Evolutionary conservation across 2,797 vertebrate genomes (phyloP), one percentile per base, ranked within the genome.

Genomic region (Carcharodon carcharias): DNA sequence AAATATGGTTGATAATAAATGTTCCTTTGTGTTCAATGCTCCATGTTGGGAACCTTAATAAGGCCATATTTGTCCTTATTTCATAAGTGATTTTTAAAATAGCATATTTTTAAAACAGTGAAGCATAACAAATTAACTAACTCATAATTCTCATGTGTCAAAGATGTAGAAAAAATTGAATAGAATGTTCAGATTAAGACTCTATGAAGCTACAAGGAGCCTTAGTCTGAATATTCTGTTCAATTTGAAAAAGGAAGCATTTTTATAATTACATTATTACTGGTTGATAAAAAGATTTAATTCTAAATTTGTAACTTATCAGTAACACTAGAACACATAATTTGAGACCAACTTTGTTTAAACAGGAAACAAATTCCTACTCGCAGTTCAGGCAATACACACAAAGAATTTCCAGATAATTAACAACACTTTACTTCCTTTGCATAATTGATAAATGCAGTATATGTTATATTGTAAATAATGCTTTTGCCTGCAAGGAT

Each of bases 401-500:
- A 2, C 89, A 92, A 40, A 92, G 6, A 92, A 92, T 92, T 92
- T 92, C 58, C 89, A 92, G 89, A 63, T 92, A 92, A 65, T 40
- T n/a, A 65, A 31, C 61, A 92, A 40, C 35, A 9, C 18, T 40
- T 9, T 8, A 92, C 58, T 63, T 40, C n/a, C 16, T 40, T n/a
- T 65, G n/a, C 11, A 23, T 92, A 63, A 89, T 92, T 63, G 35
- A 65, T 65, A 92, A 92, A 63, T 40, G 26, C 31, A 40, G 58
- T 63, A n/a, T 92, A 18, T 58, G 54, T 58, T 89, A 58, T 26
- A 92, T 63, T 65, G 61, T 35, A 40, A 92, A 92, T 7, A 5
- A 85, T 2, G 21, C 35, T 40, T 35, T n/a, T 65, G 58, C 35
- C 35, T 21, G n/a, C 89, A 61, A 92, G 56, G 89, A 63, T 40